Conservation (phyloP, 1,140 invertebrate species). For the Teleopsis dalmanni region DNA sequence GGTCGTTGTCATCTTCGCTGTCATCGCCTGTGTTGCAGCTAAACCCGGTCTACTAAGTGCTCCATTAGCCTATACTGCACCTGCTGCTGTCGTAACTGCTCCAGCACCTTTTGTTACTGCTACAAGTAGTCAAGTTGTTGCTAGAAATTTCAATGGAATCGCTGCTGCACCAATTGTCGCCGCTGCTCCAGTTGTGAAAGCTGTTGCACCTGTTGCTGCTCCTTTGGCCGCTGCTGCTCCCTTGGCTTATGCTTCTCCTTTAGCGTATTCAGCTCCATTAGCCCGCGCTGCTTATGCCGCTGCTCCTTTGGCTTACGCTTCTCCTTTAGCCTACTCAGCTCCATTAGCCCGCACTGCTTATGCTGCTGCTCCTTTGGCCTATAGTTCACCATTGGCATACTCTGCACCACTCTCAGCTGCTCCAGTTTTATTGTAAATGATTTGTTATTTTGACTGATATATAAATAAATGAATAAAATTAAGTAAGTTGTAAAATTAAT, state of each 20-base stretch:
- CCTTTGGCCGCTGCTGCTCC: slow-evolving; percentile 6
- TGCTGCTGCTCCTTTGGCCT: slow-evolving; percentile 1
- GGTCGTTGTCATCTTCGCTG: slow-evolving; percentile 9
- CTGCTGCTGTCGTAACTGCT: slow-evolving; percentile 23
- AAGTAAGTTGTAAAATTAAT: no score
- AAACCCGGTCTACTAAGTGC: slow-evolving; percentile 11
- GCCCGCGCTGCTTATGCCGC: not conserved
- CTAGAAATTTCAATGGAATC: slow-evolving; percentile 45
- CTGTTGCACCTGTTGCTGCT: slow-evolving; percentile 9
- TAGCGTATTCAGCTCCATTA: not conserved
- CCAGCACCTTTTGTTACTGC: slow-evolving; percentile 44
- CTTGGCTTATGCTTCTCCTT: slow-evolving; percentile 3
- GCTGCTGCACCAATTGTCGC: slow-evolving; percentile 12
- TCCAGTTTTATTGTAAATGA: not conserved
- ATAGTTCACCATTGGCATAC: not conserved
- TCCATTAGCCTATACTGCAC: slow-evolving; percentile 27
- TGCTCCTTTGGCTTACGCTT: not conserved
- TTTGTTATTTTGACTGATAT: not conserved
- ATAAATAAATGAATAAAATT: no score
- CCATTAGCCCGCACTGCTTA: not conserved
- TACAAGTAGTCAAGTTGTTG: slow-evolving; percentile 46
- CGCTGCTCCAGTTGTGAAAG: slow-evolving; percentile 12
- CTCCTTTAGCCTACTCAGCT: not conserved
- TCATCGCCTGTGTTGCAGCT: slow-evolving; percentile 11
- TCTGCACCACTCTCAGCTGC: no score